These are phyloP conservation scores for Epinotia ramella DNA, from an alignment of 2,888 invertebrate genomes.

Conservation along the genomic window DNA sequence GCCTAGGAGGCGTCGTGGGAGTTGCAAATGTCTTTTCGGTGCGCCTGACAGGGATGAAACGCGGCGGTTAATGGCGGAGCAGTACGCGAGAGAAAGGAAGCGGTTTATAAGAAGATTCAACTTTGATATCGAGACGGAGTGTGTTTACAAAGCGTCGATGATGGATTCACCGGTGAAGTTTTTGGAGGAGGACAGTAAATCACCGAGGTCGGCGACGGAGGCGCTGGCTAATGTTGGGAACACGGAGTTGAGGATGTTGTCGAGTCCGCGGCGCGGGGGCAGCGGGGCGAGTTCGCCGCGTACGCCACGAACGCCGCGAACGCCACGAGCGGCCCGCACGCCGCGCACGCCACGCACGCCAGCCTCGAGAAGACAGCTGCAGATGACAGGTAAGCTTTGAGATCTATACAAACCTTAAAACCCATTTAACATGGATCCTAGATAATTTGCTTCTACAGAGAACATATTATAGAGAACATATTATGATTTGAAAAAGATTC, in stretches of 20 bases:
- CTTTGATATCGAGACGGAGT: constrained; percentile 83
- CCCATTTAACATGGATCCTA: no score
- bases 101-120: constrained; percentile 86
- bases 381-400: constrained; percentile 79
- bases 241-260: constrained; percentile 73
- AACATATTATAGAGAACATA: no score
- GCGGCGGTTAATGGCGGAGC: constrained; percentile 84
- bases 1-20: constrained; percentile 74
- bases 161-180: constrained; percentile 80
- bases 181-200: constrained; percentile 73
- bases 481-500: no score
- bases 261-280: constrained; percentile 71
- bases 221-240: constrained; percentile 76
- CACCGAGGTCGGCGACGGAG: constrained; percentile 72
- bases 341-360: constrained; percentile 77
- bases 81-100: constrained; percentile 84
- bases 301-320: constrained; percentile 67
- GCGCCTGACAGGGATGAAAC: constrained; percentile 86
- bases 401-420: neutral
- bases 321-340: constrained; percentile 67
- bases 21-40: constrained; percentile 87
- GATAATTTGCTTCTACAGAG: no score
- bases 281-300: constrained; percentile 68
- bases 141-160: constrained; percentile 70
- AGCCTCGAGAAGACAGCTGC: constrained; percentile 81